Evolutionary conservation across 2,113 vertebrate genomes (phyloP), one percentile per base, ranked within the genome.

Genomic region (Vulpes ferrilata): DNA sequence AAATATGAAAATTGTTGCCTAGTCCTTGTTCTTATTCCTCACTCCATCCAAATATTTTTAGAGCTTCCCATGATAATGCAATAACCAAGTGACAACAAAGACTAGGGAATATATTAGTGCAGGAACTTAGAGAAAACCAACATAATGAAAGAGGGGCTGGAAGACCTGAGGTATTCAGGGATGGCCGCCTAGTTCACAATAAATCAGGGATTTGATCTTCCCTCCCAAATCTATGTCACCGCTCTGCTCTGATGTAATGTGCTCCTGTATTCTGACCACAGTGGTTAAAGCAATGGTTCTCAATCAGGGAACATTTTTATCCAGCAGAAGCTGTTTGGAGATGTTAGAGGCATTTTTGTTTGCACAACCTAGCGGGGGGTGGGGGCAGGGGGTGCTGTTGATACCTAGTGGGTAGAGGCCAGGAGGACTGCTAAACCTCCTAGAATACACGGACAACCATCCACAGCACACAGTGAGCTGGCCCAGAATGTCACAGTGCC

Each of bases 351-450:
- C 1, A 38, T 23, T 59, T 85, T 71, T 48, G 9, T 2, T 69
- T 51, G 6, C 9, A 23, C 12, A 32, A 7, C 2, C 10, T 53
- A 1, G 11, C 0, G 13, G 32, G 3, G 1, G 1, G 8, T n/a
- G 6, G 0, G 48, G 11, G 11, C 5, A 27, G 9, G 27, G 25
- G 64, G 7, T 69, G 22, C 25, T 81, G 2, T 35, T 64, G 38
- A 25, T 25, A 69, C 25, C 15, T 12, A 25, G 0, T 22, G 38
- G 32, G 2, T 25, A 23, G 88, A 81, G 9, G 17, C 3, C 11
- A 35, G 5, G 51, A 20, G n/a, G 15, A 9, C 0, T 19, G 11
- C 30, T 20, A 30, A 93, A 16, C 2, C 1, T 67, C 22, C 2
- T 53, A 1, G 12, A 22, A 69, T 10, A 6, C 5, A 27, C 5